Base-by-base conservation (phyloP, 2,113 vertebrate genomes). In the Oreochromis tanganicae region DNA sequence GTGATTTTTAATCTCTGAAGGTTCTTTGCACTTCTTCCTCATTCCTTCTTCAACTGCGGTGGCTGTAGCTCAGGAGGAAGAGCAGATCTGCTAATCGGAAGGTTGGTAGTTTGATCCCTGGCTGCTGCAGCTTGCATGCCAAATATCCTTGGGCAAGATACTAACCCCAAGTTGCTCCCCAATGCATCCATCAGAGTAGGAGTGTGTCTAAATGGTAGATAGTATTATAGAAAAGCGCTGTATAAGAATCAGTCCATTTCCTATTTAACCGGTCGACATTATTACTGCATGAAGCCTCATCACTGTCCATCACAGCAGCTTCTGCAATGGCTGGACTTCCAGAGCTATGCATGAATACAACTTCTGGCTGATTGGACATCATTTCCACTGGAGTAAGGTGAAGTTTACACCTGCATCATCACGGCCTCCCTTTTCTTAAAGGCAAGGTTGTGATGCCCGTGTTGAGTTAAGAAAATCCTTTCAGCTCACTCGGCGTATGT, bases 361-460 rank as follows among this genome's bases (percentile, higher is more conserved):
- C 34, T 41, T 36, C 32, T n/a, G 32, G 13, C 4, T 41, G 36
- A 0, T 0, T 46, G 38, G 38, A 27, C n/a, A 6, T 14, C 29
- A 52, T 17, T 29, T 29, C 0, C 24, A 27, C 41, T 48, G 68
- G 41, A 29, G 41, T 16, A 2, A 0, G 16, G 21, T 3, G 21
- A 75, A 3, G 41, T 8, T 6, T 24, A 17, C 24, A 17, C 41
- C 68, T 17, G 68, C 14, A 43, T 73, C 13, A 73, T 54, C 48
- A 27, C 9, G 1, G 3, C 29, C 12, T 68, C 12, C 0, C 19
- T 19, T 9, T 43, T 46, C 38, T 71, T 27, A 43, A 71, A 43
- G 38, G 38, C n/a, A 43, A 0, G 5, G 38, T 43, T 27, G 38
- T 0, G 3, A 71, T 1, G n/a, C 13, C n/a, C 3, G 4, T 43